phyloP scores from a whole-genome alignment of 2,888 invertebrate genomes.

The Microctonus hyperodae region DNA sequence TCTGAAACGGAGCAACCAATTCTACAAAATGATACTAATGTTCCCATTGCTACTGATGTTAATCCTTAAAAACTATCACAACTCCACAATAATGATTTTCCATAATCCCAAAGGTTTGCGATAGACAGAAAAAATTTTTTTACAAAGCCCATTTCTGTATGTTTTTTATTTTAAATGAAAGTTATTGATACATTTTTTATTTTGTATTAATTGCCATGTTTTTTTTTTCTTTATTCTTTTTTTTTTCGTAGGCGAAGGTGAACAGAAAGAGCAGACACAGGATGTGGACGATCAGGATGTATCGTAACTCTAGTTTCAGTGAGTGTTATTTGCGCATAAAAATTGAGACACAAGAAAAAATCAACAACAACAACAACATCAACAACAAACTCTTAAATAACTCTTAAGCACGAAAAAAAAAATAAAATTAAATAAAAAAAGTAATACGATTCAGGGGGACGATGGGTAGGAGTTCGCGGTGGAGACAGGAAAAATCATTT shows the following conservation, averaged over 20 bases:
- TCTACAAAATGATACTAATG: conserved; percentile 39
- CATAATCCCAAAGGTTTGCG: not conserved
- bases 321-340: conserved; percentile 63
- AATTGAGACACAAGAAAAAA: conserved; percentile 57
- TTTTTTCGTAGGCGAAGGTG: conserved; percentile 77
- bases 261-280: conserved; percentile 90
- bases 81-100: not conserved
- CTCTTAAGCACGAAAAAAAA: conserved; percentile 31
- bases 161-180: conserved; percentile 23
- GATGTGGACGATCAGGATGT: conserved; percentile 96
- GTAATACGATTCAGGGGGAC: conserved; percentile 56
- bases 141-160: conserved; percentile 20
- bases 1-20: conserved; percentile 46
- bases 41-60: conserved; percentile 43
- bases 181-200: not conserved
- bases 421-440: conserved; percentile 39
- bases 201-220: not conserved
- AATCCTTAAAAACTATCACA: conserved; percentile 36
- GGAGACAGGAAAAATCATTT: conserved; percentile 36
- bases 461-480: conserved; percentile 51
- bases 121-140: not conserved
- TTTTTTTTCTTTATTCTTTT: conserved; percentile 20
- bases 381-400: conserved; percentile 35
- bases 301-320: conserved; percentile 78
- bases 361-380: conserved; percentile 27